phyloP scores from a whole-genome alignment of 1,140 invertebrate species.

The Halictus rubicundus region DNA sequence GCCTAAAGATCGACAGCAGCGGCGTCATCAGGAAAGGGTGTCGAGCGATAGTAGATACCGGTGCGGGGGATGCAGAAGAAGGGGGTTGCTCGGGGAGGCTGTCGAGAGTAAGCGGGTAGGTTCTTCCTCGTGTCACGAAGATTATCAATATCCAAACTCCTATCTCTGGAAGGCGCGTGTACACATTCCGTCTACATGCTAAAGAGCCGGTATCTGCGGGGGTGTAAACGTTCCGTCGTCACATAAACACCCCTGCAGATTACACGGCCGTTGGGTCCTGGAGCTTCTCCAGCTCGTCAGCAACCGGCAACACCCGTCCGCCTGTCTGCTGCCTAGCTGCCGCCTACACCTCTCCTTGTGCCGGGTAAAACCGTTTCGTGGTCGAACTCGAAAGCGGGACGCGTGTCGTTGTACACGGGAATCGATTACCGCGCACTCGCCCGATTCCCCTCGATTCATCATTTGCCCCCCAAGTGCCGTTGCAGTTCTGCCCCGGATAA shows the following conservation, averaged over 20 bases:
- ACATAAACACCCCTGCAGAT: constrained; percentile 61
- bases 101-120: constrained; percentile 12
- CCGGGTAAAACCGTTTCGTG: constrained; percentile 40
- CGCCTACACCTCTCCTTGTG: constrained; percentile 11
- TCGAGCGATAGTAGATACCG: constrained; percentile 3
- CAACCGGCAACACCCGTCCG: not conserved
- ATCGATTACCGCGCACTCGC: constrained; percentile 31
- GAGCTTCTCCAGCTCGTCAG: constrained; percentile 21
- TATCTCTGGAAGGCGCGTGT: constrained; percentile 60
- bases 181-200: constrained; percentile 48
- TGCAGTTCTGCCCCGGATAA: not conserved
- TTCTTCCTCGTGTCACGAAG: constrained; percentile 63
- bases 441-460: constrained; percentile 29
- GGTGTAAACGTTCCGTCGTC: constrained; percentile 61
- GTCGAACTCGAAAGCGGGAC: constrained; percentile 33
- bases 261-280: constrained; percentile 49
- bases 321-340: no score
- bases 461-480: not conserved
- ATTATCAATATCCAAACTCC: constrained; percentile 74
- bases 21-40: constrained; percentile 46
- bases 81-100: not conserved
- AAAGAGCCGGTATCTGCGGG: constrained; percentile 61
- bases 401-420: constrained; percentile 4
- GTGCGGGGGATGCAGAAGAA: no score
- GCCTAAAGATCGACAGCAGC: constrained; percentile 53